Evolutionary conservation across 2,113 vertebrate species (phyloP).

Genomic region (Chionodraco myersi): DNA sequence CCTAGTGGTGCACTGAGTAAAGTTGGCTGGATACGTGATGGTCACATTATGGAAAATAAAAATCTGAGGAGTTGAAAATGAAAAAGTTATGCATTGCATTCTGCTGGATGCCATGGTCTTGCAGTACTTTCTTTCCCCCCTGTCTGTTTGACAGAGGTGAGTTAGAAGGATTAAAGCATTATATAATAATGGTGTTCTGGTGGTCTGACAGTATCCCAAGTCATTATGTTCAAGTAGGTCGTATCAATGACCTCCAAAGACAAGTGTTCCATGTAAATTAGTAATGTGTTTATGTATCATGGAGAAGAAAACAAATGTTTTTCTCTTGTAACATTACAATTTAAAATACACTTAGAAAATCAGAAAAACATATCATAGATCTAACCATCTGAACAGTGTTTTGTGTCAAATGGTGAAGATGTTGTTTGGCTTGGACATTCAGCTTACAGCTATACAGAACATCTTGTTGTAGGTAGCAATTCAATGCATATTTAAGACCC

Average conservation of each 20-base stretch:
- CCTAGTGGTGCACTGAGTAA: conserved; percentile 83
- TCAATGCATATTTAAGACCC: too few relatives aligned
- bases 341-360: too few relatives aligned
- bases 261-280: neutral
- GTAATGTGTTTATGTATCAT: neutral
- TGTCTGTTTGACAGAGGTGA: rapidly evolving
- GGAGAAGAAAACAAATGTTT: neutral
- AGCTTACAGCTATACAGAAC: too few relatives aligned
- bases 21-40: conserved; percentile 79
- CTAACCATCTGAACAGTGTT: too few relatives aligned
- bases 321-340: too few relatives aligned
- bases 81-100: neutral
- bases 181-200: neutral
- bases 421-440: too few relatives aligned
- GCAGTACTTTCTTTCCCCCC: neutral
- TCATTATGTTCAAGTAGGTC: too few relatives aligned
- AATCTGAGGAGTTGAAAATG: conserved; percentile 65
- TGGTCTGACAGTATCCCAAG: neutral
- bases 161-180: neutral
- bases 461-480: too few relatives aligned
- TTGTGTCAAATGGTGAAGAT: too few relatives aligned
- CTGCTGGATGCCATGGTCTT: neutral
- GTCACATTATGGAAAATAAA: conserved; percentile 83
- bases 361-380: too few relatives aligned
- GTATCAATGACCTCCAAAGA: too few relatives aligned